phyloP scores from a whole-genome alignment of 2,888 invertebrate genomes.

The Apotomis betuletana region DNA sequence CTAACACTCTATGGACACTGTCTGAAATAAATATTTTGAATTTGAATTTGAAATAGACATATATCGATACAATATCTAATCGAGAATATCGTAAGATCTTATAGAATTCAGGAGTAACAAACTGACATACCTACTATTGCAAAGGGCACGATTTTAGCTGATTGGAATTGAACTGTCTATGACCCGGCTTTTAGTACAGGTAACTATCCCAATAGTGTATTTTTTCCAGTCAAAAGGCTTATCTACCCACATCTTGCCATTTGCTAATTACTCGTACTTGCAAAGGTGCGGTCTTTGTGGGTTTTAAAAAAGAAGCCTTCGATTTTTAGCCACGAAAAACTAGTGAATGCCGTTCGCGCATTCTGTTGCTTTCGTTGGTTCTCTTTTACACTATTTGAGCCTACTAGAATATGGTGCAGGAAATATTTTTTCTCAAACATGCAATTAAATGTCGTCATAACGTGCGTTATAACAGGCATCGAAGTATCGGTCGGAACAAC shows the following conservation, averaged over 20 bases:
- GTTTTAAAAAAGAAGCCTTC: slow-evolving; percentile 26
- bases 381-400: not conserved
- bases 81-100: too few relatives aligned
- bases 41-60: too few relatives aligned
- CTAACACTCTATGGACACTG: too few relatives aligned
- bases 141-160: not conserved
- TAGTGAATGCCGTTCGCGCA: not conserved
- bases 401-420: not conserved
- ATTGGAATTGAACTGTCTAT: not conserved
- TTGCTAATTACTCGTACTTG: slow-evolving; percentile 75
- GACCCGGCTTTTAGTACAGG: not conserved
- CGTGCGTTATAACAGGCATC: too few relatives aligned
- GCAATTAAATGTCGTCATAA: too few relatives aligned
- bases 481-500: too few relatives aligned
- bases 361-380: not conserved
- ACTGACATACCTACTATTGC: not conserved
- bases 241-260: slow-evolving; percentile 66
- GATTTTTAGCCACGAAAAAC: slow-evolving; percentile 23
- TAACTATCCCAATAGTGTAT: slow-evolving; percentile 14
- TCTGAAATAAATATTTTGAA: too few relatives aligned
- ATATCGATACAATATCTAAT: too few relatives aligned
- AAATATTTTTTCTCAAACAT: not conserved
- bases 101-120: too few relatives aligned
- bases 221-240: slow-evolving; percentile 46
- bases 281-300: slow-evolving; percentile 57